Evolutionary conservation across 92 coral and sea anemone species (phyloP), one percentile per base, ranked within the genome.

Genomic region (Pocillopora grandis): DNA sequence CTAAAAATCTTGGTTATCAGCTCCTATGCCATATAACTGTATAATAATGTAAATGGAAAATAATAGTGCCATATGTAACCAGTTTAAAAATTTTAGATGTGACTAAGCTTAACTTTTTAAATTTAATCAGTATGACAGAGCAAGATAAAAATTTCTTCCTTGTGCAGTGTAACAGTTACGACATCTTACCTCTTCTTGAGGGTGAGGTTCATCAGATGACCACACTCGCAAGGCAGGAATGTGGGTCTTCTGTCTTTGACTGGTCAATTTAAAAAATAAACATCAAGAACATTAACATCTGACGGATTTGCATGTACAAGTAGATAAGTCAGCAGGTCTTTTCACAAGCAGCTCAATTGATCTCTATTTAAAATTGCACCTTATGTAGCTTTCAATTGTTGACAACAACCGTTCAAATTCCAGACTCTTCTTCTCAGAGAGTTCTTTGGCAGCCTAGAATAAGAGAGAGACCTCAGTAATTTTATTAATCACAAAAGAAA

Each of bases 151-250:
- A 33, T 35, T 68, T 68, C 48, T 19, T 23, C 71, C 27, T 21
- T 66, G 12, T 12, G 19, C 66, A 66, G 17, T 66, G 12, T 66
- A 6, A 42, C 66, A 59, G 21, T 65, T 17, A 16, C 7, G 80
- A 31, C 37, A 58, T 84, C 84, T n/a, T 73, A 96, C 99, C 99
- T 97, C 99, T 90, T 97, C 99, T 78, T 97, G 99, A 16, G 98
- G 98, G 85, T 97, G 99, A n/a, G 94, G 98, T 58, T 97, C 94
- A 80, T 94, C 99, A 49, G 97, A 89, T 62, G 99, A 92, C 99
- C 99, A 97, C 75, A 97, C 99, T 73, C 97, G 87, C 19, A 97
- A 80, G 23, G 98, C 97, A 58, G 91, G 88, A n/a, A 94, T 62
- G 57, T 97, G 99, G 20, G 89, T 87, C 90, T 97, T 92, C 77